A percentile compares a stretch with the other conserved stretches of the same genome.
These are phyloP conservation scores for Dolichoris vasculosae DNA, from an alignment of 1,140 invertebrate genomes.

Conservation along the genomic window DNA sequence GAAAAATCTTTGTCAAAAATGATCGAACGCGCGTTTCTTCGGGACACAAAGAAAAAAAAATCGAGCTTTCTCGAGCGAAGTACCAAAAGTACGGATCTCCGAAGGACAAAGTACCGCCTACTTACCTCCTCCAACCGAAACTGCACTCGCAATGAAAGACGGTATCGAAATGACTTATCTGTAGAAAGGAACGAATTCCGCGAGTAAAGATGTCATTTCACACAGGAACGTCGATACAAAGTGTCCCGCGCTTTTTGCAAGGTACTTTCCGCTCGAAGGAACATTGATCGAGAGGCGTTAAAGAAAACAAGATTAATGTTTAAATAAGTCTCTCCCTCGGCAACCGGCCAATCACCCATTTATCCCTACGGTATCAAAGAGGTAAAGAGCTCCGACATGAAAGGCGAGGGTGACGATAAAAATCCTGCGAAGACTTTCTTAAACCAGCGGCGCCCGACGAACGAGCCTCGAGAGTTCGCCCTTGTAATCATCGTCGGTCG, in stretches of 20 bases:
- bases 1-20: too few species aligned
- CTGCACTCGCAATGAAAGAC: background rate
- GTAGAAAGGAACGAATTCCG: background rate
- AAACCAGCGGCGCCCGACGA: too few species aligned
- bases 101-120: too few species aligned
- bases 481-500: slow-evolving; percentile 38
- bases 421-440: background rate
- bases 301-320: slow-evolving; percentile 2
- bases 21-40: too few species aligned
- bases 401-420: background rate
- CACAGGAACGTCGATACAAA: background rate
- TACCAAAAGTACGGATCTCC: too few species aligned
- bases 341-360: background rate
- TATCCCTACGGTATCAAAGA: background rate
- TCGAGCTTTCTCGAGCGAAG: too few species aligned
- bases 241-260: background rate
- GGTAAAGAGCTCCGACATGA: background rate
- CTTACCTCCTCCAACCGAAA: too few species aligned
- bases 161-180: background rate
- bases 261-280: background rate
- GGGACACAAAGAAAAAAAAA: too few species aligned
- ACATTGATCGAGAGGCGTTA: background rate
- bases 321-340: background rate
- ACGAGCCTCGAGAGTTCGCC: background rate
- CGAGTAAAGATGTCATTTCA: background rate